Base-by-base conservation (phyloP, 2,113 vertebrate genomes). In the Ascaphus truei region DNA sequence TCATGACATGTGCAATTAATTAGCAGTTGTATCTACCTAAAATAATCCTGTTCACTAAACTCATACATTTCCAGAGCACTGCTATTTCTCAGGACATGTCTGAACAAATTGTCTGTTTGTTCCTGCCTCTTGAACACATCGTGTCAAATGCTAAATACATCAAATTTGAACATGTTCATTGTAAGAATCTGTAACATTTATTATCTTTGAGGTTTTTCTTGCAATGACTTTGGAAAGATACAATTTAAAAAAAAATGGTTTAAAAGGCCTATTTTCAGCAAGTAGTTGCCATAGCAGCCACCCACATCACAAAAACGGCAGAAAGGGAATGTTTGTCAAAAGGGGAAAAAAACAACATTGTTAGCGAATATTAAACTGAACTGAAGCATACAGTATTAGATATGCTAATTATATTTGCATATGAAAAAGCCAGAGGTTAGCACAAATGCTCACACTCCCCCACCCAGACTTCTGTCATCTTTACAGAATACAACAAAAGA, bases 201-300 rank as follows among this genome's bases (percentile, higher is more conserved):
- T n/a, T n/a, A 76, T 53, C 56, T 68, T 59, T 33, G 58, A 76
- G 41, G 37, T 62, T 78, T 74, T 62, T 50, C 33, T 53, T 47
- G 68, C 31, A 62, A 55, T 59, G 36, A 60, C 53, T 45, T 33
- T 67, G 45, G 8, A 27, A 68, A 74, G n/a, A 79, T 76, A 66
- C 31, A 73, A 33, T 29, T 79, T 64, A 76, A 67, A 62, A 45
- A 73, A 59, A 72, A 64, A 31, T 71, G 39, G 69, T 73, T 72
- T 48, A 55, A 81, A 79, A 25, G 68, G 45, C 58, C 77, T 50
- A 41, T 60, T 77, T 80, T 58, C 71, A 85, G 72, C 64, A 73
- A 50, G 51, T 77, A 69, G 86, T 90, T 89, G 76, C 84, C 81
- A 90, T 89, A 79, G 89, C 80, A 90, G 77, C 84, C 86, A 73